Evolutionary conservation across 2,888 invertebrate species (phyloP), one percentile per base, ranked within the genome.

Genomic region (Selenia dentaria): DNA sequence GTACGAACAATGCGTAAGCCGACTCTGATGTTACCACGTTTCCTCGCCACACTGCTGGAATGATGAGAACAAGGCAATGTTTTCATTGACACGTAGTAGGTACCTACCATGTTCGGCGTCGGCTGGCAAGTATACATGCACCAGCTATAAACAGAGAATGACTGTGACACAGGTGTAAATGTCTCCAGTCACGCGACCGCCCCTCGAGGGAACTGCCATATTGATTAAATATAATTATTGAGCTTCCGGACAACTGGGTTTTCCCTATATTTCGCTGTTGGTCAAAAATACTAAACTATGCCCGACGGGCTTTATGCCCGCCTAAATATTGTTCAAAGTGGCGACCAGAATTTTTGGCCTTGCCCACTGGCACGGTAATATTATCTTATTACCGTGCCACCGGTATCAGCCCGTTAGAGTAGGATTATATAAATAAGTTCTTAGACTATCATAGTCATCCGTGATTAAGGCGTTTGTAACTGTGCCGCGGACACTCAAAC

Each of bases 131-230:
- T 14, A 10, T 8, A 22, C 10, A n/a, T n/a, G n/a, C n/a, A n/a
- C n/a, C n/a, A 28, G 11, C 20, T 24, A 8, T 25, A 28, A 41
- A 26, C 31, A 33, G 35, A 39, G 37, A 43, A 37, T 25, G 24
- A 12, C 24, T 35, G 14, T 65, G 62, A 63, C 60, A 50, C 53
- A 62, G 55, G 67, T 67, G 66, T 70, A 63, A 83, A 76, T 74
- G 74, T 73, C 58, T 33, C 54, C 28, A 59, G 79, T 74, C 84
- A 86, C 84, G 85, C 85, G 47, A 83, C 29, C 53, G 40, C 62
- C 56, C 63, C 59, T 62, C 48, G 49, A 56, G 54, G 62, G 35
- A 20, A 14, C 52, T 43, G 44, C 40, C 53, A 62, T 80, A 81
- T 81, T 77, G 77, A 83, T 80, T 80, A 72, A 73, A 73, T 67